These are phyloP conservation scores for Megalurothrips usitatus DNA, from an alignment of 2,888 invertebrate genomes.

Conservation along the genomic window DNA sequence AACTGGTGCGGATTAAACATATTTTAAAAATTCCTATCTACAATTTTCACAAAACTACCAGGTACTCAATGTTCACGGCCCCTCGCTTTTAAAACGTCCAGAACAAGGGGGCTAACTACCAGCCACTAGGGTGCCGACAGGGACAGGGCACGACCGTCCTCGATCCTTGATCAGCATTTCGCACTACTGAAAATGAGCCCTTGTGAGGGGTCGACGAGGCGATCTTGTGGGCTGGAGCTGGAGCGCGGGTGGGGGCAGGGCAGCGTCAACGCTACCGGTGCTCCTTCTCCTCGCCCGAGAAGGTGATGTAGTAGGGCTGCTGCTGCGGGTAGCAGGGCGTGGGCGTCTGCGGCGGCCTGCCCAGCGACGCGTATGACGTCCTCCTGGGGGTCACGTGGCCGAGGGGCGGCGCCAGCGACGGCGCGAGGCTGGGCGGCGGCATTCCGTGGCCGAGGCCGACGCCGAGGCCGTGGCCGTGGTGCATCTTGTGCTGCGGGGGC, in stretches of 20 bases:
- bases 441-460: slow-evolving; percentile 52
- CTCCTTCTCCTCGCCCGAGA: slow-evolving; percentile 45
- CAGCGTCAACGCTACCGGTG: slow-evolving; percentile 37
- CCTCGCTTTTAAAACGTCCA: neutral
- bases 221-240: neutral
- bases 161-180: neutral
- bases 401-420: neutral
- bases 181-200: neutral
- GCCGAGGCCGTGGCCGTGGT: neutral
- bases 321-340: slow-evolving; percentile 45
- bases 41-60: too few relatives aligned
- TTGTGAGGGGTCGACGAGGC: neutral
- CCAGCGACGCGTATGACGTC: slow-evolving; percentile 56
- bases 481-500: slow-evolving; percentile 35
- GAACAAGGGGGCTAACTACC: neutral
- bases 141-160: neutral
- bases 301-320: slow-evolving; percentile 45
- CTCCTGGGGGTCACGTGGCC: neutral
- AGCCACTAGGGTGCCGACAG: neutral
- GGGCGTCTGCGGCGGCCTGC: slow-evolving; percentile 50
- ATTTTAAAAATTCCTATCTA: too few relatives aligned
- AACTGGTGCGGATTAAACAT: too few relatives aligned
- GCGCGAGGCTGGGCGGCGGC: slow-evolving; percentile 48
- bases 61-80: too few relatives aligned
- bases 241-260: neutral